Evolutionary conservation across 2,888 invertebrate genomes (phyloP).

Genomic region (Drosophila austrosaltans): DNA sequence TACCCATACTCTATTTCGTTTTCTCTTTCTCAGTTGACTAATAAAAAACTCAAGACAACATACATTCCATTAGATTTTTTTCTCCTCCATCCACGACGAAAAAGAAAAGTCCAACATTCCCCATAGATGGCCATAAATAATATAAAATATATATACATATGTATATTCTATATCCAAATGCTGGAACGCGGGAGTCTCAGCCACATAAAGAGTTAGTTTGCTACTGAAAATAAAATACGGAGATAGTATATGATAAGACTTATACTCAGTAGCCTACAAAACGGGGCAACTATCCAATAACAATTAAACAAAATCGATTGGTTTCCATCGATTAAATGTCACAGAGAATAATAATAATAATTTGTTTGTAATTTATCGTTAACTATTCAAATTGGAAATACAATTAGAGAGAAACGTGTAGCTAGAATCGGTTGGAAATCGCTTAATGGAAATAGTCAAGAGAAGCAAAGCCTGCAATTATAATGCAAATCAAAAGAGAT

Average conservation of each 20-base stretch:
- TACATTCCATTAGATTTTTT: conserved; percentile 68
- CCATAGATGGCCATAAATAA: conserved; percentile 71
- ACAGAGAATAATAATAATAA: too few relatives aligned
- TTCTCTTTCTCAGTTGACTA: conserved; percentile 59
- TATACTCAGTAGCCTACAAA: neutral
- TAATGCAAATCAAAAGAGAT: too few relatives aligned
- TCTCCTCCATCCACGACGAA: conserved; percentile 41
- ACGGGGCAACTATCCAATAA: neutral
- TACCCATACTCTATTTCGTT: neutral
- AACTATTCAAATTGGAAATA: too few relatives aligned
- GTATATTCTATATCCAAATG: conserved; percentile 55
- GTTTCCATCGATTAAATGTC: too few relatives aligned
- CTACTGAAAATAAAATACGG: neutral
- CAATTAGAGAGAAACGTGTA: too few relatives aligned
- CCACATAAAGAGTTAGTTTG: conserved; percentile 6
- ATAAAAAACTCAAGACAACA: conserved; percentile 71
- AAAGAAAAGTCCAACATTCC: conserved; percentile 9
- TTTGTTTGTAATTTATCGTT: too few relatives aligned
- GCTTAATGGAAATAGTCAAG: too few relatives aligned
- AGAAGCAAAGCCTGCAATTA: too few relatives aligned
- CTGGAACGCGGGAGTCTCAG: conserved; percentile 25
- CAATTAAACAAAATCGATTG: too few relatives aligned
- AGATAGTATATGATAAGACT: neutral
- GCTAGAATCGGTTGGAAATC: too few relatives aligned
- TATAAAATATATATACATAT: conserved; percentile 47